Conservation (phyloP, 2,797 vertebrate genomes). For the Nannoperca obscura region DNA sequence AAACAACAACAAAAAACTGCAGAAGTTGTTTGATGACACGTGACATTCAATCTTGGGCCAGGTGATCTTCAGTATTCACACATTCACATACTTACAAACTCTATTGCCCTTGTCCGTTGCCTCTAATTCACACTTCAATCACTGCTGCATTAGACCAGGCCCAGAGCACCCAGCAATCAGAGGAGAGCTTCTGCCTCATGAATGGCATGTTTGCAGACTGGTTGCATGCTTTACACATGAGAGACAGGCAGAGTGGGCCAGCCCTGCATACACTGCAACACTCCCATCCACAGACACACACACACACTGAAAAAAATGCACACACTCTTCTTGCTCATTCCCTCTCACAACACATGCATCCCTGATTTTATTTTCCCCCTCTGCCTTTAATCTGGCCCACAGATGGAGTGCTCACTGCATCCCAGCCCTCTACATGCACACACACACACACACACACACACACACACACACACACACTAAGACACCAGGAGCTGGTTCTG, state of each 20-base stretch:
- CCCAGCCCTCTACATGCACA: slow-evolving; percentile 41
- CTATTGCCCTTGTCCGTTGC: slow-evolving; percentile 3
- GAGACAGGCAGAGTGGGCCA: slow-evolving; percentile 42
- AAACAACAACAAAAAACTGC: slow-evolving; percentile 59
- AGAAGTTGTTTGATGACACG: slow-evolving; percentile 68
- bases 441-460: slow-evolving; percentile 38
- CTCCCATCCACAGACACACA: slow-evolving; percentile 28
- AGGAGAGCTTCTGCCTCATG: slow-evolving; percentile 47
- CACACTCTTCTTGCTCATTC: slow-evolving; percentile 40
- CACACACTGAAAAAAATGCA: slow-evolving; percentile 25
- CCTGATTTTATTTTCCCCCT: slow-evolving; percentile 31
- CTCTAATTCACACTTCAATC: slow-evolving; percentile 23
- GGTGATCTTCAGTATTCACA: slow-evolving; percentile 21
- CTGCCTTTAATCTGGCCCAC: slow-evolving; percentile 76
- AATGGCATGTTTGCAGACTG: slow-evolving; percentile 65
- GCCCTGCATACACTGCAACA: slow-evolving; percentile 25
- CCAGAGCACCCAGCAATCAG: slow-evolving; percentile 46
- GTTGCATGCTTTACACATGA: slow-evolving; percentile 68
- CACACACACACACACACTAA: slow-evolving; percentile 28
- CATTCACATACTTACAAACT: slow-evolving; percentile 10
- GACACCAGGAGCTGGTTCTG: slow-evolving; percentile 69
- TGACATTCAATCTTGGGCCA: slow-evolving; percentile 28
- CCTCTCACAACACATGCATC: slow-evolving; percentile 57
- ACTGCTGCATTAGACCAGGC: slow-evolving; percentile 6
- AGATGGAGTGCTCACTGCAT: slow-evolving; percentile 72